Conservation (phyloP, 1,140 invertebrate genomes). For the Drosophila obscura region DNA sequence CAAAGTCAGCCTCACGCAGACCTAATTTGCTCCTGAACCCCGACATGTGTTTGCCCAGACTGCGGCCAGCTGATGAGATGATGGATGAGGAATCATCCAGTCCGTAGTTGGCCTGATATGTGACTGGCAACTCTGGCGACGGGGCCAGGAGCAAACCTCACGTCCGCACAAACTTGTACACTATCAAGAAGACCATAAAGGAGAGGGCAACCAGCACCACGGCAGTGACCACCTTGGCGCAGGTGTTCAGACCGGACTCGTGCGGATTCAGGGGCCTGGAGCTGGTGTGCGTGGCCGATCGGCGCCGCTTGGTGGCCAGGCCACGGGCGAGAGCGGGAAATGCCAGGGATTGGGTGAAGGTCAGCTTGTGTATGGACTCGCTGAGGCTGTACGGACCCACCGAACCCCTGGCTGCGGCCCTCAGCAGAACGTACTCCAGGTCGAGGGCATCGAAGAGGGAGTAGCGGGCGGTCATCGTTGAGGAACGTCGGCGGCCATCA, state of each 20-base stretch:
- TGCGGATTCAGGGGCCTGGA: conserved; percentile 85
- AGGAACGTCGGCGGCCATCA: conserved; percentile 83
- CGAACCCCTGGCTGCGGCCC: conserved; percentile 88
- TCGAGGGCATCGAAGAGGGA: conserved; percentile 89
- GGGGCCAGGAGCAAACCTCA: conserved; percentile 90
- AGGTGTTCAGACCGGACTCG: conserved; percentile 88
- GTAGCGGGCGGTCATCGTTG: conserved; percentile 86
- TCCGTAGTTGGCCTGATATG: conserved; percentile 77
- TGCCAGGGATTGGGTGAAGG: conserved; percentile 90
- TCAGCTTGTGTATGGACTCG: conserved; percentile 89
- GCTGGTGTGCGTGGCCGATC: conserved; percentile 85
- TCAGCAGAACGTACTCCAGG: conserved; percentile 88
- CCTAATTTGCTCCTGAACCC: conserved; percentile 83
- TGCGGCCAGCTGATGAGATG: conserved; percentile 61
- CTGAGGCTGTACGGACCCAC: conserved; percentile 89
- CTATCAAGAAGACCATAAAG: conserved; percentile 89
- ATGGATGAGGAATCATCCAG: conserved; percentile 51
- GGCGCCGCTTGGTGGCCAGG: conserved; percentile 87
- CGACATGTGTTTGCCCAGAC: conserved; percentile 81
- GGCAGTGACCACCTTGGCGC: conserved; percentile 89
- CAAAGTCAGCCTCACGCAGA: conserved; percentile 65
- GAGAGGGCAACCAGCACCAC: conserved; percentile 89
- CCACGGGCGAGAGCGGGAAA: conserved; percentile 90
- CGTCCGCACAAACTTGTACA: conserved; percentile 90
- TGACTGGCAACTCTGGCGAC: conserved; percentile 78